These are phyloP conservation scores for Vidua chalybeata DNA, from an alignment of 2,113 vertebrate genomes.

Conservation along the genomic window DNA sequence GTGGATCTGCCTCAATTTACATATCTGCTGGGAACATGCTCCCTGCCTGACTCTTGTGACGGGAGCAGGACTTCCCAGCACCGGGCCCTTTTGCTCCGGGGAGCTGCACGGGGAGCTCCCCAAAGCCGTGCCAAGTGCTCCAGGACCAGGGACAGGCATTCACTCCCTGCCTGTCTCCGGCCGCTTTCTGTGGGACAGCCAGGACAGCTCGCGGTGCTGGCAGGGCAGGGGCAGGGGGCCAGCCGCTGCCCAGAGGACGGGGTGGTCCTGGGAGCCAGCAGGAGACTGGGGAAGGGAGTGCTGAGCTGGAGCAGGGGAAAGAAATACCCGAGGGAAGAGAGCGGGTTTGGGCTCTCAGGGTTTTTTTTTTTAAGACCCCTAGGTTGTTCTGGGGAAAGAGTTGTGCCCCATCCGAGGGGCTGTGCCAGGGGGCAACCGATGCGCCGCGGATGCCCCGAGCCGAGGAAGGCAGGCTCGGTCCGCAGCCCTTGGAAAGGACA, in stretches of 20 bases:
- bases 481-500: neutral
- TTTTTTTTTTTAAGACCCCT: neutral
- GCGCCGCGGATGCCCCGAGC: neutral
- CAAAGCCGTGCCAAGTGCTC: rapidly evolving
- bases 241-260: neutral
- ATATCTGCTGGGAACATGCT: neutral
- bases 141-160: neutral
- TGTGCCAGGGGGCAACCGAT: neutral
- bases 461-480: neutral
- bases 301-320: neutral
- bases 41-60: rapidly evolving
- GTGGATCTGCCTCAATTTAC: neutral
- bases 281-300: neutral
- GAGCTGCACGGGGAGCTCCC: neutral
- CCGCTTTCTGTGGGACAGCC: neutral
- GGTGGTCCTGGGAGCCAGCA: neutral
- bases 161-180: rapidly evolving
- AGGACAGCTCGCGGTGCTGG: rapidly evolving
- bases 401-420: neutral
- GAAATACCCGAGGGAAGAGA: neutral
- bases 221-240: neutral
- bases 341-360: rapidly evolving
- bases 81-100: rapidly evolving
- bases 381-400: rapidly evolving
- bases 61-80: rapidly evolving